Conservation (phyloP, 1,140 invertebrate species). For the Heliconius hermathena region DNA sequence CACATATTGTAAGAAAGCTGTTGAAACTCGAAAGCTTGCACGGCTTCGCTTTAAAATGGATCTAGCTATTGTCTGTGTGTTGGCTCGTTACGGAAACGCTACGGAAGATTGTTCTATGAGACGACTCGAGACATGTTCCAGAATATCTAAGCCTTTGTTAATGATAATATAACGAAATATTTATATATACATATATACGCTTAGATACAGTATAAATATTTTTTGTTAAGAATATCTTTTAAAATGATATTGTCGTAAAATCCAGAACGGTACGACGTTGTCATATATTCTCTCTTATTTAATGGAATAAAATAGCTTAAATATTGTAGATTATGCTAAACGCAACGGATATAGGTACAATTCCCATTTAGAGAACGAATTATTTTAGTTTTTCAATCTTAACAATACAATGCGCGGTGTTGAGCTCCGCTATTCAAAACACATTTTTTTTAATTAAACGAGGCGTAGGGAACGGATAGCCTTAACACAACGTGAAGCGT, state of each 20-base stretch:
- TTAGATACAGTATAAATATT: background rate
- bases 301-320: no score
- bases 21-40: background rate
- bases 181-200: background rate
- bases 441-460: no score
- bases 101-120: background rate
- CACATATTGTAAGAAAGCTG: background rate
- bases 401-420: no score
- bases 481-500: no score
- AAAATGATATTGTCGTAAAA: background rate
- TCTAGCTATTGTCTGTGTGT: background rate
- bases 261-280: no score
- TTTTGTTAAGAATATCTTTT: background rate
- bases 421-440: no score
- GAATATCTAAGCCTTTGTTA: background rate
- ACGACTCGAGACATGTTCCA: background rate
- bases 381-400: no score
- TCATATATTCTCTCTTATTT: no score
- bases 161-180: constrained; percentile 10
- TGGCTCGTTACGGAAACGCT: constrained; percentile 5
- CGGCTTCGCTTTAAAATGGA: background rate
- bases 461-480: no score
- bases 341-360: no score
- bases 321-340: no score
- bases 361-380: no score